Percentiles rank a stretch among this genome's conserved stretches.
These are phyloP conservation scores for Euphydryas editha DNA, from an alignment of 2,888 invertebrate genomes.

Conservation along the genomic window DNA sequence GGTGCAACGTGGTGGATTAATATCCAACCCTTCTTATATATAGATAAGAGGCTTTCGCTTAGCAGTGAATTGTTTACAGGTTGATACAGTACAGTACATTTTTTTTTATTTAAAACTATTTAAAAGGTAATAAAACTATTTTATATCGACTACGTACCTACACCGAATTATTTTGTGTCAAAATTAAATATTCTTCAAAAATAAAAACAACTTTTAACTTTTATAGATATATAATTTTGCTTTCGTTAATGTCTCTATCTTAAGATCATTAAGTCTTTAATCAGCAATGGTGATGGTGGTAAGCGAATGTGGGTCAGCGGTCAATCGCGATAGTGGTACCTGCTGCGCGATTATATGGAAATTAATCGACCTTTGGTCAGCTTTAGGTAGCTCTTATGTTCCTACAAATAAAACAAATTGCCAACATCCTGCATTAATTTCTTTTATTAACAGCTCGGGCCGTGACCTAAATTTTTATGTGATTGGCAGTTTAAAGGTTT, in stretches of 20 bases:
- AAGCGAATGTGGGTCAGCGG: slow-evolving; percentile 72
- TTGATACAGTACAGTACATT: too few species aligned
- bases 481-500: slow-evolving; percentile 4
- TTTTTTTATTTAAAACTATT: too few species aligned
- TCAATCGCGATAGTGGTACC: slow-evolving; percentile 73
- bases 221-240: not conserved
- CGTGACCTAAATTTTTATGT: slow-evolving; percentile 27
- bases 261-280: slow-evolving; percentile 25
- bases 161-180: not conserved
- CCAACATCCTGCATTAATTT: slow-evolving; percentile 34
- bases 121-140: too few species aligned
- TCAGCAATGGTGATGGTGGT: slow-evolving; percentile 40
- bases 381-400: slow-evolving; percentile 29
- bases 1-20: too few species aligned
- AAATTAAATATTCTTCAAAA: not conserved
- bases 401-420: slow-evolving; percentile 36
- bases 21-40: too few species aligned
- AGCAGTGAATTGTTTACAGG: too few species aligned
- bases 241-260: slow-evolving; percentile 25
- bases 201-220: not conserved
- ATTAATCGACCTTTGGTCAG: slow-evolving; percentile 60
- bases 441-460: slow-evolving; percentile 21
- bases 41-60: too few species aligned
- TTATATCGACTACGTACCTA: not conserved
- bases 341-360: slow-evolving; percentile 71